Evolutionary conservation across 2,888 invertebrate species (phyloP), one percentile per base, ranked within the genome.

Genomic region (Eulithis prunata): DNA sequence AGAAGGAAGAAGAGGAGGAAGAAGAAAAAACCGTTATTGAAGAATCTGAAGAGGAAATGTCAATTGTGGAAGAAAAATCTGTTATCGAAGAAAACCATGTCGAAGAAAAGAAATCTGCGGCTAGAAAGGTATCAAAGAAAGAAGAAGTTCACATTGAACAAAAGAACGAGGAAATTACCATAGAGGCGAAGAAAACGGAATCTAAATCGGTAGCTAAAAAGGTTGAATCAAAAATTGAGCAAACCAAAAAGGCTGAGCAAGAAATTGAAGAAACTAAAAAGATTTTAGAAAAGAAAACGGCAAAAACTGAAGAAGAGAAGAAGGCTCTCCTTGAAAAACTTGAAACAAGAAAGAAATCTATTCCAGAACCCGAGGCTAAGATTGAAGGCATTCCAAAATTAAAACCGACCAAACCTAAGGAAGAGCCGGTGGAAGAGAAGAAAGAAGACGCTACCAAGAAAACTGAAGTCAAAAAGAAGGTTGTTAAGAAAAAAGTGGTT

Each of bases 311-410:
- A 76, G 91, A 90, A 78, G 91, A 93, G 76, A 92, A 93, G 82
- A 93, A 90, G 66, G 85, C 90, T 64, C 88, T 92, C 72, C 86
- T 94, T 14, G 94, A 94, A 75, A 89, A 90, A 80, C 81, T 90
- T 14, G 93, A 93, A 72, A 91, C 64, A 11, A 68, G 88, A 66
- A 94, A 94, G 75, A 94, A 94, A 72, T 87, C 90, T 46, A 89
- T 89, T 80, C 85, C 88, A 69, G 90, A 93, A 80, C 84, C 89
- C 12, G 94, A 94, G 82, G 89, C 94, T 64, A 94, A 95, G 84
- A 91, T 94, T 79, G 95, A 94, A 87, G 94, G 94, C 83, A 91
- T 94, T 84, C 94, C 94, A 78, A 94, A 94, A 88, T 89, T 95
- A 32, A 94, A 93, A 78, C 84, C 94, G 63, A 89, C 94, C 5